These are phyloP conservation scores for Paragorgia papillata DNA, from an alignment of 92 coral and sea anemone genomes.

Conservation along the genomic window DNA sequence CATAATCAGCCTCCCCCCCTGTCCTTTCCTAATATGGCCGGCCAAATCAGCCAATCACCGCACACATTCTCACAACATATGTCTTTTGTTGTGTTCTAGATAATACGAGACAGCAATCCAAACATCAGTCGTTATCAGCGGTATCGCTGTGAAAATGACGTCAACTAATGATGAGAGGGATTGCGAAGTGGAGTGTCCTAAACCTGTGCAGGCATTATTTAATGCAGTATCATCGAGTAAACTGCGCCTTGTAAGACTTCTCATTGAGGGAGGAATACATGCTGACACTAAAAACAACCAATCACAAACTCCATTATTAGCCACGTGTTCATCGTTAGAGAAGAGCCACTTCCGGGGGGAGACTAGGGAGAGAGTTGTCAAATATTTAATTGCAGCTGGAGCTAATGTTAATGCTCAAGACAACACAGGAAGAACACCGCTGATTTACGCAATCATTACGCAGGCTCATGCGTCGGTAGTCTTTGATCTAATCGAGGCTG, in stretches of 20 bases:
- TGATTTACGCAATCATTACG: slow-evolving; percentile 78
- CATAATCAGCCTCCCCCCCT: too few relatives aligned
- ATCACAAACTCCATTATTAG: slow-evolving; percentile 82
- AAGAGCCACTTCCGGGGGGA: slow-evolving; percentile 48
- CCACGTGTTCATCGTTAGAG: slow-evolving; percentile 57
- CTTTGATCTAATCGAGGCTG: slow-evolving; percentile 69
- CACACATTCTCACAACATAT: too few relatives aligned
- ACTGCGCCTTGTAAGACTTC: slow-evolving; percentile 81
- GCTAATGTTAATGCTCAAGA: slow-evolving; percentile 85
- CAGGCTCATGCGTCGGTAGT: slow-evolving; percentile 64
- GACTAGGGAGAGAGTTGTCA: slow-evolving; percentile 72
- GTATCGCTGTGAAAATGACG: too few relatives aligned
- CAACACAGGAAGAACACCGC: slow-evolving; percentile 77
- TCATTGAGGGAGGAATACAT: slow-evolving; percentile 86
- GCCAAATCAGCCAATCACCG: too few relatives aligned
- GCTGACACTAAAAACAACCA: slow-evolving; percentile 74
- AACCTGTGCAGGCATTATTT: slow-evolving; percentile 75
- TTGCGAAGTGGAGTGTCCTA: slow-evolving; percentile 29
- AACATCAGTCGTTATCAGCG: too few relatives aligned
- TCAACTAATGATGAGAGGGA: too few relatives aligned
- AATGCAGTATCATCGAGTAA: slow-evolving; percentile 80
- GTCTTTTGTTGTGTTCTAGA: too few relatives aligned
- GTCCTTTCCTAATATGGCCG: too few relatives aligned
- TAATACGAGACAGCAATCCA: too few relatives aligned
- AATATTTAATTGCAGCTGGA: slow-evolving; percentile 63